Conservation (phyloP, 2,113 vertebrate genomes). For the Puntigrus tetrazona region DNA sequence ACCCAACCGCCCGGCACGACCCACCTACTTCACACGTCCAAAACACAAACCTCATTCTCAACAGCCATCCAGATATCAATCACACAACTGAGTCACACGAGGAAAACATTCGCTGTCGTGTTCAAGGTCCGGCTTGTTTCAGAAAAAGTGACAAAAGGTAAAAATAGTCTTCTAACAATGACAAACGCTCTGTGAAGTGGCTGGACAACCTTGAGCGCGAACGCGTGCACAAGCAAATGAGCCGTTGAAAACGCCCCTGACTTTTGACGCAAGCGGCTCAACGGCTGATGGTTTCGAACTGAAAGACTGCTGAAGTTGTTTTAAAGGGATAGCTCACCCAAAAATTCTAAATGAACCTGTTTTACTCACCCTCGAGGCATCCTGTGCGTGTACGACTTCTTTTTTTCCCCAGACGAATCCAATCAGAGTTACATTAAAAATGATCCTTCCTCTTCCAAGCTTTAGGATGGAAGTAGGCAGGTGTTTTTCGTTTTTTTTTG, state of each 20-base stretch:
- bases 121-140: neutral
- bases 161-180: slow-evolving; percentile 32
- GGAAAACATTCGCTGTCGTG: neutral
- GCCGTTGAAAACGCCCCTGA: neutral
- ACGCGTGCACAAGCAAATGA: neutral
- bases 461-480: too few species aligned
- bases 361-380: too few species aligned
- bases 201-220: slow-evolving; percentile 38
- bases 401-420: too few species aligned
- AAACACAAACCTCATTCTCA: slow-evolving; percentile 31
- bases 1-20: neutral
- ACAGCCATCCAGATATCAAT: neutral
- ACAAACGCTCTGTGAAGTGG: slow-evolving; percentile 8
- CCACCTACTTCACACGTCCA: neutral
- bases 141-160: slow-evolving; percentile 32
- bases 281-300: neutral
- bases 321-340: too few species aligned
- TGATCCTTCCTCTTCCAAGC: too few species aligned
- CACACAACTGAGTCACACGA: neutral
- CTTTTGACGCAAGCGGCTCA: neutral
- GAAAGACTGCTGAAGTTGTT: neutral
- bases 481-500: too few species aligned
- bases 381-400: too few species aligned
- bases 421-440: too few species aligned
- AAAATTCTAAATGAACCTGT: too few species aligned